Evolutionary conservation across 2,888 invertebrate species (phyloP), one percentile per base, ranked within the genome.

Genomic region (Notodonta ziczac): DNA sequence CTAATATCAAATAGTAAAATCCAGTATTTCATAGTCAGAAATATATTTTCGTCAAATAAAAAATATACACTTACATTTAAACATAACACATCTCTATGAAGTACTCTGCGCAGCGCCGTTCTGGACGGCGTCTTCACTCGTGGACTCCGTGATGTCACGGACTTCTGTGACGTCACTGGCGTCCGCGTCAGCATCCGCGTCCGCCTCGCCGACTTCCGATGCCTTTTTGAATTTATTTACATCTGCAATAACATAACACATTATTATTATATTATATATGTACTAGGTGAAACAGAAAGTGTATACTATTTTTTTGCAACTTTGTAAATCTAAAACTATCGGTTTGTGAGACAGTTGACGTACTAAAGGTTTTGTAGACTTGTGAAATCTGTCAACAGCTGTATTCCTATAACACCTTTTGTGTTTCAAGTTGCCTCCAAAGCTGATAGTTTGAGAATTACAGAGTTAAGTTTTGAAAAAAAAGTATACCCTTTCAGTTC

Each of bases 181-280:
- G 8, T 51, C 56, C 5, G 59, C 62, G 58, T 56, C 39, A 40
- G 59, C 56, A n/a, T 69, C 61, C 55, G 66, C 63, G 32, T 63
- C 35, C 7, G 46, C 63, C n/a, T 72, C 70, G 14, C 72, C 35
- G 1, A 57, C 65, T 54, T 81, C 80, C 1, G 73, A 90, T 3
- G 90, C 94, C 81, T 96, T 96, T 82, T 96, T 95, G 80, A 97
- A 97, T 86, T 97, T 96, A 77, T 96, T 96, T 48, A 95, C 92
- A 78, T 96, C 96, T 96, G 83, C 16, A 90, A 88, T 67, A 32
- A 35, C 32, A 35, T 39, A 10, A 6, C 4, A 9, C 4, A 4
- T 1, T 42, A 4, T n/a, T 40, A 8, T 5, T 40, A 6, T 6
- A 40, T n/a, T n/a, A n/a, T n/a, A 40, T 40, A 39, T 39, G 8